phyloP scores from a whole-genome alignment of 2,113 vertebrate species.

The Oreochromis niloticus region DNA sequence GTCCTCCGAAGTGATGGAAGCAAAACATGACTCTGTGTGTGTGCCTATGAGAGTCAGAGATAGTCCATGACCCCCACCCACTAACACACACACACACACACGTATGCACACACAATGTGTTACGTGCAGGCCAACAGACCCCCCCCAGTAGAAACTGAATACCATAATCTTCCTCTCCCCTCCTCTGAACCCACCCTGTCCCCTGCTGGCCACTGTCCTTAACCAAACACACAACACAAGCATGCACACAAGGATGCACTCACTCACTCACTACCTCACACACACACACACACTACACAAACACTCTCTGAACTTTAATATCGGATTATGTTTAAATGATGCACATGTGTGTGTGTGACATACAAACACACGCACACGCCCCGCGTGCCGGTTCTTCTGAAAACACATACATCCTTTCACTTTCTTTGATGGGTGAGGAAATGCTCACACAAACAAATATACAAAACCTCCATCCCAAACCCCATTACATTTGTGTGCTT shows the following conservation, averaged over 20 bases:
- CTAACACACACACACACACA: background rate
- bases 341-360: background rate
- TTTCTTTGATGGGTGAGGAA: constrained; percentile 71
- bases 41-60: background rate
- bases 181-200: constrained; percentile 70
- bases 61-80: constrained; percentile 35
- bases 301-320: constrained; percentile 56
- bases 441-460: constrained; percentile 66
- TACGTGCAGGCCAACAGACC: constrained; percentile 64
- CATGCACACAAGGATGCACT: constrained; percentile 12
- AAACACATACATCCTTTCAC: constrained; percentile 71
- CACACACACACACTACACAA: constrained; percentile 29
- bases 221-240: constrained; percentile 53
- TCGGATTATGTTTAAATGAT: constrained; percentile 51
- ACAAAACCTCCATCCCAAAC: constrained; percentile 43
- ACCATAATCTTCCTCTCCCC: constrained; percentile 58
- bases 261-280: background rate
- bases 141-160: constrained; percentile 63
- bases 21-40: background rate
- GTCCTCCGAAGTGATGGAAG: background rate
- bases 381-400: constrained; percentile 23
- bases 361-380: background rate
- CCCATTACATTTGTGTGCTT: constrained; percentile 49
- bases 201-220: constrained; percentile 70
- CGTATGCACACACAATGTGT: constrained; percentile 31